Conservation (phyloP, 2,888 invertebrate species). For the Meganola albula region DNA sequence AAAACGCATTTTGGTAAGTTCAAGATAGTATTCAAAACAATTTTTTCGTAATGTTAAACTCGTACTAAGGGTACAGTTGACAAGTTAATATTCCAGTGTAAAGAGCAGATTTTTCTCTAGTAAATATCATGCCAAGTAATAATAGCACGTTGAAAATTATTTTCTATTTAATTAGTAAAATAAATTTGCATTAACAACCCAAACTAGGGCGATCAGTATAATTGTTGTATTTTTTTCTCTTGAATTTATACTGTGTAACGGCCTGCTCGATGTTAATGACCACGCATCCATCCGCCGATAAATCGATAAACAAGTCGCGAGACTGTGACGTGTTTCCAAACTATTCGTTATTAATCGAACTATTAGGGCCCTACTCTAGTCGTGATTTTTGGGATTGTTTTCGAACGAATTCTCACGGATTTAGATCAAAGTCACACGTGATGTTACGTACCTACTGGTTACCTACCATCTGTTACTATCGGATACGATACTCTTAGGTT, state of each 20-base stretch:
- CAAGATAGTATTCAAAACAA: too few relatives aligned
- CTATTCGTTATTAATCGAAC: constrained; percentile 55
- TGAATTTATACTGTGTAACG: constrained; percentile 62
- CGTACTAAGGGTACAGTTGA: too few relatives aligned
- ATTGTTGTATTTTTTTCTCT: constrained; percentile 65
- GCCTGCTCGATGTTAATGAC: constrained; percentile 62
- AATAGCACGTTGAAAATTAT: constrained; percentile 57
- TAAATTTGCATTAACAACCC: constrained; percentile 71
- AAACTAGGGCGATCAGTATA: constrained; percentile 72
- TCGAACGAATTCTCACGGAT: too few relatives aligned
- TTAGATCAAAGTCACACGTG: too few relatives aligned
- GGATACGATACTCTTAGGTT: too few relatives aligned
- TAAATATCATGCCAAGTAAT: constrained; percentile 50
- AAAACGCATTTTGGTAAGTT: too few relatives aligned
- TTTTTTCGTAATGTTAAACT: too few relatives aligned
- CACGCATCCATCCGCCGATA: constrained; percentile 71
- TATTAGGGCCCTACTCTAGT: too few relatives aligned
- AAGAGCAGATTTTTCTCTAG: constrained; percentile 42
- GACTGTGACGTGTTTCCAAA: constrained; percentile 63
- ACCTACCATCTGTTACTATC: too few relatives aligned
- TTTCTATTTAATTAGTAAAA: constrained; percentile 69
- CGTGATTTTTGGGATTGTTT: too few relatives aligned
- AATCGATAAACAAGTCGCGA: constrained; percentile 67
- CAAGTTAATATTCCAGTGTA: too few relatives aligned
- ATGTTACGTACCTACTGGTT: too few relatives aligned